Evolutionary conservation across 2,888 invertebrate genomes (phyloP), one percentile per base, ranked within the genome.

Genomic region (Drosophila merina): DNA sequence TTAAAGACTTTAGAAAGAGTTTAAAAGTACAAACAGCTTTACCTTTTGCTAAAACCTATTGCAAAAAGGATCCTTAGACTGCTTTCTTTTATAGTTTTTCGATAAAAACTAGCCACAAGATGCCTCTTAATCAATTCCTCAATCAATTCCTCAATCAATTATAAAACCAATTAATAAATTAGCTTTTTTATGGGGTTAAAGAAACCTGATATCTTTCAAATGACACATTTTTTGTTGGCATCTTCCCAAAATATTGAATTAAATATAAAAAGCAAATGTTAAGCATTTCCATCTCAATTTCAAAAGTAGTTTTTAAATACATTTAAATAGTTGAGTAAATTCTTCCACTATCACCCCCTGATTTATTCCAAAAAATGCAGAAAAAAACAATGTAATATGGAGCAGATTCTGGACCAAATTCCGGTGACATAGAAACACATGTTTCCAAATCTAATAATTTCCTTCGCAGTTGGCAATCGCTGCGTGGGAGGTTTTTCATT

Each of bases 401-500:
- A 20, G 8, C 5, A n/a, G 5, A n/a, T 1, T 10, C 1, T 38
- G 2, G 5, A 8, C 7, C 40, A 14, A 12, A 40, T n/a, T 20
- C 44, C 25, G 44, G 20, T 44, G 44, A 44, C 49, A 33, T 6
- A 10, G 25, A 33, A 33, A 49, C 49, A 20, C 20, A 50, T 48
- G 47, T 45, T 40, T 26, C 9, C 30, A 48, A n/a, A 50, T 49
- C 10, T 5, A 49, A 10, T 14, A 8, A 49, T 33, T 20, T 44
- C 25, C 25, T 10, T 44, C 10, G 31, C 20, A 14, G 9, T 6
- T 6, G 5, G 28, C 28, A 49, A 14, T 20, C 20, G 14, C 20
- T 10, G 64, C 52, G 64, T 64, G 52, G 64, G 64, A 7, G 64
- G 44, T n/a, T 50, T 26, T 40, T 10, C 31, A 28, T 60, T 63